phyloP scores from a whole-genome alignment of 1,140 invertebrate species.

The Drosophila obscura region DNA sequence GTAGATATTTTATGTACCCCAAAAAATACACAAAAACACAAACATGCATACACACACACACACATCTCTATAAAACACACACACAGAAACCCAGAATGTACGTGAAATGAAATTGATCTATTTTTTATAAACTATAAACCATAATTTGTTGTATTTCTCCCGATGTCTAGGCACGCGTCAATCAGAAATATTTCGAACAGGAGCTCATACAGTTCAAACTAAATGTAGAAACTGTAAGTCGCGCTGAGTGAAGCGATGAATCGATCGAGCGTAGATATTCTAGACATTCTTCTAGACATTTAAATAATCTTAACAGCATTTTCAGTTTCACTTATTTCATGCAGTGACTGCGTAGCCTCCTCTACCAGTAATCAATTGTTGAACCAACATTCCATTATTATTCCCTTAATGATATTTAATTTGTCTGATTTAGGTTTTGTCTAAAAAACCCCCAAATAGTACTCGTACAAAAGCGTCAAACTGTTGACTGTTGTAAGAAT shows the following conservation, averaged over 20 bases:
- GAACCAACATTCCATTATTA: slow-evolving; percentile 22
- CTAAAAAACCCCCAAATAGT: slow-evolving; percentile 52
- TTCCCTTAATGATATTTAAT: slow-evolving; percentile 60
- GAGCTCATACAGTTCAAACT: slow-evolving; percentile 81
- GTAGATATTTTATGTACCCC: slow-evolving; percentile 73
- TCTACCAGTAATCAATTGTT: slow-evolving; percentile 34
- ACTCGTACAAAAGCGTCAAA: slow-evolving; percentile 27
- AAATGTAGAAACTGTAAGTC: slow-evolving; percentile 83
- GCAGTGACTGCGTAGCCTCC: slow-evolving; percentile 76
- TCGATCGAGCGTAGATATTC: slow-evolving; percentile 29
- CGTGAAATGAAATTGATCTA: slow-evolving; percentile 43
- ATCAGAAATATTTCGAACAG: slow-evolving; percentile 83
- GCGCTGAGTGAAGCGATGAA: slow-evolving; percentile 15
- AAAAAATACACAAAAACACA: slow-evolving; percentile 34
- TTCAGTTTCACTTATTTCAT: slow-evolving; percentile 41
- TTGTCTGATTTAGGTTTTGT: slow-evolving; percentile 72
- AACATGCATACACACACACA: slow-evolving; percentile 5
- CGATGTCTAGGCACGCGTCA: slow-evolving; percentile 82
- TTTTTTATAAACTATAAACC: slow-evolving; percentile 50
- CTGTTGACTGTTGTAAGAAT: slow-evolving; percentile 69
- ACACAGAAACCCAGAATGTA: slow-evolving; percentile 39
- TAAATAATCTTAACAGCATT: slow-evolving; percentile 67
- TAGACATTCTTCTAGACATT: slow-evolving; percentile 20
- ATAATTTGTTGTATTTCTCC: slow-evolving; percentile 70
- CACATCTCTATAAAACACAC: slow-evolving; percentile 19